A percentile compares a stretch with the other conserved stretches of the same genome.
phyloP scores from a whole-genome alignment of 2,797 vertebrate species.

The Centropyge bicolor region DNA sequence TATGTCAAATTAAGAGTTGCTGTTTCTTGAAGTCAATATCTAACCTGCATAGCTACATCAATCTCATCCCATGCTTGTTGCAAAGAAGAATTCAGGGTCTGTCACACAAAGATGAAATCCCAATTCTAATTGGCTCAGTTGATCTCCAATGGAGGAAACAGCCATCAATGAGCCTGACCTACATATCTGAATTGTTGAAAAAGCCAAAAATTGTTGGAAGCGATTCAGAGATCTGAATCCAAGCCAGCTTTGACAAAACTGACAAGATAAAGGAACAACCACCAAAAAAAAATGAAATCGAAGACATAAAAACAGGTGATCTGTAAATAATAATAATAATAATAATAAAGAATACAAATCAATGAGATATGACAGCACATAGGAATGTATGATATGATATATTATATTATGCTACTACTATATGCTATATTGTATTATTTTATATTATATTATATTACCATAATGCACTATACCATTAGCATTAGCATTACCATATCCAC shows the following conservation, averaged over 20 bases:
- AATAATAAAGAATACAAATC: not conserved
- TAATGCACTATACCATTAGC: too few relatives aligned
- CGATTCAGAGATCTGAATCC: not conserved
- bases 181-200: not conserved
- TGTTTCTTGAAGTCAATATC: not conserved
- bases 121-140: not conserved
- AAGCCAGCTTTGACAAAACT: not conserved
- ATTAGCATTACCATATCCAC: too few relatives aligned
- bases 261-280: not conserved
- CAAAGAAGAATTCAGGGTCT: not conserved
- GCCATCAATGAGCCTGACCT: not conserved
- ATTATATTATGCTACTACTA: too few relatives aligned
- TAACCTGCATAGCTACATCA: not conserved
- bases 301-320: not conserved
- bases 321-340: too few relatives aligned
- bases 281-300: not conserved
- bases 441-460: too few relatives aligned
- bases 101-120: not conserved
- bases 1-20: not conserved
- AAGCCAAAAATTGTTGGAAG: not conserved
- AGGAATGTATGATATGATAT: not conserved
- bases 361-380: not conserved
- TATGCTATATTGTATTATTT: too few relatives aligned
- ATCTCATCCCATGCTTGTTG: not conserved
- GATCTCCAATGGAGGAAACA: not conserved